A percentile compares a stretch with the other conserved stretches of the same genome.
These are phyloP conservation scores for Siphamia tubifer DNA, from an alignment of 2,113 vertebrate species.

Conservation along the genomic window DNA sequence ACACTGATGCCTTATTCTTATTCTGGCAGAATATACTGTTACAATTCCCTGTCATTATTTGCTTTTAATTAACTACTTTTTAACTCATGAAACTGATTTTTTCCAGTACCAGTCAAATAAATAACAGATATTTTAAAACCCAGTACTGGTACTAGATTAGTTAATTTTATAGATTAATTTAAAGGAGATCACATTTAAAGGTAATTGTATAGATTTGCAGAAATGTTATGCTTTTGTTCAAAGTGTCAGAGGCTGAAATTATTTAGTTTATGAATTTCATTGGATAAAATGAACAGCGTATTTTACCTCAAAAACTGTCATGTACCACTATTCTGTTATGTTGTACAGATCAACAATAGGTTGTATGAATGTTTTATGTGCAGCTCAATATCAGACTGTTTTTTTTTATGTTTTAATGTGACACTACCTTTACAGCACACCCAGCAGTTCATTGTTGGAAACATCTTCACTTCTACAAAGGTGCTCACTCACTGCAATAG, in stretches of 20 bases:
- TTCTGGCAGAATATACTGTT: neutral
- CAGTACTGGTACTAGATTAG: too few species aligned
- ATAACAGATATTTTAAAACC: too few species aligned
- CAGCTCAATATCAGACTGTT: neutral
- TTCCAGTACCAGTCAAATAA: too few species aligned
- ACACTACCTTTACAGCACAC: neutral
- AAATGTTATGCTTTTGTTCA: too few species aligned
- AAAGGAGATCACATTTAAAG: too few species aligned
- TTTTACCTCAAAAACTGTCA: neutral
- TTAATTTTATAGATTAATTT: too few species aligned
- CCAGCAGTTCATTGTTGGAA: neutral
- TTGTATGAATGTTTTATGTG: neutral
- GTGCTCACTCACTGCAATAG: too few species aligned
- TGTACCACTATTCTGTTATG: neutral
- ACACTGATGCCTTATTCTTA: neutral
- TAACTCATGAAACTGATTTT: too few species aligned
- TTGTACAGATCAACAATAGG: neutral
- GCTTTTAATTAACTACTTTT: neutral
- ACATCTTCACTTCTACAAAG: too few species aligned
- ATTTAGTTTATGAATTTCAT: too few species aligned
- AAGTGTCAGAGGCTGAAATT: too few species aligned
- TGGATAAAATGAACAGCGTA: neutral
- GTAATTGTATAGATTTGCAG: too few species aligned
- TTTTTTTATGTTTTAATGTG: neutral
- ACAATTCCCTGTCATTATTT: neutral